Percentiles rank a stretch among this genome's conserved stretches.
phyloP scores from a whole-genome alignment of 2,113 vertebrate genomes.

The Octodon degus region DNA sequence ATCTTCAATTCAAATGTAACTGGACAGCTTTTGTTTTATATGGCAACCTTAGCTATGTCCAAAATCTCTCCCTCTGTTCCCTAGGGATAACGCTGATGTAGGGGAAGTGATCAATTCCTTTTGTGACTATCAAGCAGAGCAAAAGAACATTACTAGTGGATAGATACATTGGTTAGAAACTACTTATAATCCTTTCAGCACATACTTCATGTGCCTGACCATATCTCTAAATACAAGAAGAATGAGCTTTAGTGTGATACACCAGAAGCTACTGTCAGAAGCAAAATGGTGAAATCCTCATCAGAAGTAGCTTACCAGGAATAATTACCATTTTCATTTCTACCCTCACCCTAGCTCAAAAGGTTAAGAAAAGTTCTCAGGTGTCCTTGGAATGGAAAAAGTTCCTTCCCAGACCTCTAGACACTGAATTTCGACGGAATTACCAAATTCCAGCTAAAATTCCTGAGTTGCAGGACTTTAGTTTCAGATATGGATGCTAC shows the following conservation, averaged over 20 bases:
- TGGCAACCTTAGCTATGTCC: not conserved
- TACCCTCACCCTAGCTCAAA: conserved; percentile 73
- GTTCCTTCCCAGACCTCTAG: conserved; percentile 57
- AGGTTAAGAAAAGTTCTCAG: conserved; percentile 70
- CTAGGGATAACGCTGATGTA: not conserved
- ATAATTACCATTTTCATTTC: not conserved
- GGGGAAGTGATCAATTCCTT: not conserved
- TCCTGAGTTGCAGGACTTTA: conserved; percentile 82
- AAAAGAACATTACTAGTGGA: not conserved
- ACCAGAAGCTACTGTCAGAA: not conserved
- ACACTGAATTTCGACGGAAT: conserved; percentile 87
- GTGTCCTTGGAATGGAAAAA: conserved; percentile 70
- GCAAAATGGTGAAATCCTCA: not conserved
- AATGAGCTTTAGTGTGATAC: not conserved
- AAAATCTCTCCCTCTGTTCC: not conserved
- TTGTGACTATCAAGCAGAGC: not conserved
- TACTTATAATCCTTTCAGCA: not conserved
- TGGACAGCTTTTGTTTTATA: not conserved
- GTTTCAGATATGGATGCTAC: conserved; percentile 83
- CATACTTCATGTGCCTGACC: not conserved
- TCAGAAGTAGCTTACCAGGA: not conserved
- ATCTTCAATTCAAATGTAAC: conserved; percentile 40
- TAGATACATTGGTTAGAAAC: not conserved
- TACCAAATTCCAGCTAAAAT: conserved; percentile 82
- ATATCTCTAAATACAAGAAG: not conserved